Evolutionary conservation across 2,797 vertebrate species (phyloP), one percentile per base, ranked within the genome.

Genomic region (Semaprochilodus insignis): DNA sequence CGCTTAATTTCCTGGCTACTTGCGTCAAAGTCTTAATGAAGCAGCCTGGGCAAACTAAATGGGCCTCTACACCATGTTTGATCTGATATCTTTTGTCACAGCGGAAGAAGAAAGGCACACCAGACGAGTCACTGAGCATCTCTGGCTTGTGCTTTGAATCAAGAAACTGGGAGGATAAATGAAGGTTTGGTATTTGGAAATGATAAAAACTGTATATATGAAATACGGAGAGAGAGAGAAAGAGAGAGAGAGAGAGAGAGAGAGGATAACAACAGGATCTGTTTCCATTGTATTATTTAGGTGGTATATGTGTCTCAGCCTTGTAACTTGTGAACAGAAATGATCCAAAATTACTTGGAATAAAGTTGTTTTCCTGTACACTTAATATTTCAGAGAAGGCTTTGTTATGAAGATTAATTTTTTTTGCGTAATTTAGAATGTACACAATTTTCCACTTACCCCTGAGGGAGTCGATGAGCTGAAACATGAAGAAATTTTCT

Each of bases 11-110:
- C 82, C 82, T 86, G 76, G 82, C 44, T 78, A 79, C 59, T 83
- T 81, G 70, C 63, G 70, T 83, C 82, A 86, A 86, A 83, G 71
- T 83, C 85, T 81, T 86, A 84, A 86, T 81, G 81, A 84, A 86
- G 79, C 65, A 77, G 72, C 79, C 76, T 60, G 69, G 79, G 44
- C 79, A 65, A 81, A 79, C 70, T 60, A 74, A 86, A 81, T 79
- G 71, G 75, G 75, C 57, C 52, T 81, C 76, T 51, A 81, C 79
- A 86, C 51, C 66, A 75, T 72, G 85, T 84, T 82, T 75, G 73
- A 86, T 84, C 82, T 81, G 82, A 79, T 86, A 86, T 72, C 75
- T 81, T 83, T 86, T 86, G 85, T 86, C 65, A 54, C 31, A 23
- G 74, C 71, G 70, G 63, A 83, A 80, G 73, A 80, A 80, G 74